Conservation (phyloP, 2,888 invertebrate genomes). For the Microctonus aethiopoides region DNA sequence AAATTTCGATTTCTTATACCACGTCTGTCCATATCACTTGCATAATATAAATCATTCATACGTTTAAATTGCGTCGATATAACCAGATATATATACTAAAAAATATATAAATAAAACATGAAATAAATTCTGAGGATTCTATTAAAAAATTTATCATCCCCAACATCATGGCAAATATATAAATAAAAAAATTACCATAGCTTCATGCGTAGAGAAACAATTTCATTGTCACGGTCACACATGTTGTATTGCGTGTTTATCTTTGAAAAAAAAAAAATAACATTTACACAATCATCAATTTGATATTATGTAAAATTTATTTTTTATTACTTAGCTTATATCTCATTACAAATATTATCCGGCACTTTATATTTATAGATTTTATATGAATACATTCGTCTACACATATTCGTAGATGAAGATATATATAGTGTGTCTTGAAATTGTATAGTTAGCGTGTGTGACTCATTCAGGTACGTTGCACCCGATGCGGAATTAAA, state of each 20-base stretch:
- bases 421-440: too few relatives aligned
- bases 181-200: not conserved
- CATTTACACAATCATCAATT: not conserved
- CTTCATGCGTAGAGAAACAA: not conserved
- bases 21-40: not conserved
- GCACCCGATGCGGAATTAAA: constrained; percentile 50
- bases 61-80: not conserved
- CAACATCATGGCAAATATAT: not conserved
- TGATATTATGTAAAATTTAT: not conserved
- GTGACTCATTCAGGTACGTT: constrained; percentile 62
- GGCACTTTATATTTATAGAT: not conserved
- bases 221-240: constrained; percentile 8
- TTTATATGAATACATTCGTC: too few relatives aligned
- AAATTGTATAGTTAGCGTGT: constrained; percentile 48
- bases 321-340: not conserved
- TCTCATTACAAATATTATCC: not conserved
- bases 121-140: not conserved
- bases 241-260: not conserved
- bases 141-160: not conserved
- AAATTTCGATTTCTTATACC: not conserved
- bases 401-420: too few relatives aligned
- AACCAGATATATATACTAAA: not conserved
- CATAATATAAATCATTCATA: not conserved
- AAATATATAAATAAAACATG: not conserved
- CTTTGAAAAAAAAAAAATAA: not conserved